phyloP scores from a whole-genome alignment of 2,797 vertebrate species.

The Eutrigla gurnardus region DNA sequence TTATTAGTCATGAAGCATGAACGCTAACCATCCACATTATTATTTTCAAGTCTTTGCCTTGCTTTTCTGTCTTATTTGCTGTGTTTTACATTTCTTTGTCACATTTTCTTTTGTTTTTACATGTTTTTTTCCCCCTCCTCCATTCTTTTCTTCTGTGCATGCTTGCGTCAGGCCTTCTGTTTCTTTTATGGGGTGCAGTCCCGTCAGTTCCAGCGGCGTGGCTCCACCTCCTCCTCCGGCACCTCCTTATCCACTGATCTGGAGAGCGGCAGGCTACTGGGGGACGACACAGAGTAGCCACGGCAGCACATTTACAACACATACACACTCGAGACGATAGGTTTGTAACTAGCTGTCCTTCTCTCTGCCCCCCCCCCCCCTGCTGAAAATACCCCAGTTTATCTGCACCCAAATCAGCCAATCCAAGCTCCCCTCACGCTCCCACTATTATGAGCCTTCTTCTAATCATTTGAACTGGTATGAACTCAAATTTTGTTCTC shows the following conservation, averaged over 20 bases:
- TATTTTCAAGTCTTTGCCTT: background rate
- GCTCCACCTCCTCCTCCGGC: slow-evolving; percentile 92
- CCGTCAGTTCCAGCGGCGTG: slow-evolving; percentile 89
- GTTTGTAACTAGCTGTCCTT: slow-evolving; percentile 64
- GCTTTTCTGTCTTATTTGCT: background rate
- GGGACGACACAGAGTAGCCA: slow-evolving; percentile 90
- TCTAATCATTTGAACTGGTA: background rate
- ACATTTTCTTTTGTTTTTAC: slow-evolving; percentile 4
- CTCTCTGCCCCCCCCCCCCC: slow-evolving; percentile 3
- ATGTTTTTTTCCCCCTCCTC: slow-evolving; percentile 61
- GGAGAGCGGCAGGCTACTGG: slow-evolving; percentile 94
- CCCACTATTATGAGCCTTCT: background rate
- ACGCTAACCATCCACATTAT: background rate
- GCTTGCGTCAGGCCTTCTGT: slow-evolving; percentile 93
- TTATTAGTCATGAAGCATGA: background rate
- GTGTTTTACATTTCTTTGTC: slow-evolving; percentile 2
- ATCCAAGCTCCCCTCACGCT: slow-evolving; percentile 23
- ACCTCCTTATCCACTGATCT: slow-evolving; percentile 95
- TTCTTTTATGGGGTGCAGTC: slow-evolving; percentile 96
- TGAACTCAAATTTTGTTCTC: background rate
- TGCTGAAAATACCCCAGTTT: slow-evolving; percentile 13
- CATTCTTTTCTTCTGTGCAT: slow-evolving; percentile 82
- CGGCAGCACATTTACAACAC: slow-evolving; percentile 83
- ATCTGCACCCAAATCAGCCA: slow-evolving; percentile 17
- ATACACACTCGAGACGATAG: slow-evolving; percentile 81